Evolutionary conservation across 2,113 vertebrate genomes (phyloP).

Genomic region (Charadrius vociferus): DNA sequence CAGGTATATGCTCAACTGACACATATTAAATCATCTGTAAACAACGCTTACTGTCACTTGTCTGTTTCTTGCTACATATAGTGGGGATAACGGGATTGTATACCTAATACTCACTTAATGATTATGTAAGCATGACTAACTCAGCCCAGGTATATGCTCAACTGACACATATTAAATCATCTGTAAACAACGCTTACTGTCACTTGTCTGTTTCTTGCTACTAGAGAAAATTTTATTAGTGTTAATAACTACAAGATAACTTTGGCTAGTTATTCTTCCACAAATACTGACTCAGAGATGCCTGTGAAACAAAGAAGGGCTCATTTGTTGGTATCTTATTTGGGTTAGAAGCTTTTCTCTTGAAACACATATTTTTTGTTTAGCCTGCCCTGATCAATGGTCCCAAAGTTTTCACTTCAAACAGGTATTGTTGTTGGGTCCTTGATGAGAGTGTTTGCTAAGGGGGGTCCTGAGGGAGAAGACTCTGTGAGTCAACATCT

Average conservation of each 20-base stretch:
- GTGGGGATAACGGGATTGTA: not conserved
- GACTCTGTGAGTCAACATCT: not conserved
- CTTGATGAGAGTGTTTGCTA: not conserved
- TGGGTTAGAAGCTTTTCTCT: not conserved
- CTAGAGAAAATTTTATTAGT: not conserved
- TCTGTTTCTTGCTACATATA: not conserved
- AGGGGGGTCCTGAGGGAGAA: not conserved
- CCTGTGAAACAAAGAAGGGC: not conserved
- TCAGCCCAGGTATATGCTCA: not conserved
- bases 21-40: not conserved
- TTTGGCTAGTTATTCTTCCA: not conserved
- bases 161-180: not conserved
- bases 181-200: not conserved
- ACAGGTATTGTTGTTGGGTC: not conserved
- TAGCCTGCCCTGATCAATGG: not conserved
- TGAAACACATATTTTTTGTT: not conserved
- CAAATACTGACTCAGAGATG: not conserved
- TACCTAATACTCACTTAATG: not conserved
- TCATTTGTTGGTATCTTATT: not conserved
- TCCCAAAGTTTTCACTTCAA: not conserved
- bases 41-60: not conserved
- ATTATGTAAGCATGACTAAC: not conserved
- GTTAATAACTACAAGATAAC: not conserved
- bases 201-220: not conserved
- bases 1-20: not conserved